These are phyloP conservation scores for Teinopalpus imperialis DNA, from an alignment of 2,888 invertebrate species.

Conservation along the genomic window DNA sequence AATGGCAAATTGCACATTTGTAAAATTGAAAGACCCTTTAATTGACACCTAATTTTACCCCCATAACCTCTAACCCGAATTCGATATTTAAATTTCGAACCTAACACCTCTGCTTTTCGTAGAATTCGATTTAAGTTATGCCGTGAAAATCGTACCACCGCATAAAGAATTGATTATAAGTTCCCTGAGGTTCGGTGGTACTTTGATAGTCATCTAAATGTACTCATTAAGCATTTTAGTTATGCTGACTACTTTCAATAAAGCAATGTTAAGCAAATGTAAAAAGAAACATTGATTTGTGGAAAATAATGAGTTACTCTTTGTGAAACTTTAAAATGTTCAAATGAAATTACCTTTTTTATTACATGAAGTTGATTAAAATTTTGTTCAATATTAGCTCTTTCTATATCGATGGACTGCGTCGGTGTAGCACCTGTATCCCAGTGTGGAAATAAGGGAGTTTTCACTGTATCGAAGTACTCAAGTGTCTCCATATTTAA, in stretches of 20 bases:
- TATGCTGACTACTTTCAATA: no score
- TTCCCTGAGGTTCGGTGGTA: no score
- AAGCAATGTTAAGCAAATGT: not conserved
- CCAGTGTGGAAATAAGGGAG: not conserved
- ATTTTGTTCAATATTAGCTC: not conserved
- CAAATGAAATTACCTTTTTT: not conserved
- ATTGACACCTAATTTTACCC: not conserved
- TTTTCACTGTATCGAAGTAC: not conserved
- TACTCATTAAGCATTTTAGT: no score
- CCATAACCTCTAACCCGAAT: no score
- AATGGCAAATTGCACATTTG: not conserved
- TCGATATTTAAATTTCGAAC: no score
- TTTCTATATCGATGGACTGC: not conserved
- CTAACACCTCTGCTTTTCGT: no score
- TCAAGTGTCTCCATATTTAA: not conserved
- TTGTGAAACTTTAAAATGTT: not conserved
- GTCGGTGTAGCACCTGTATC: not conserved
- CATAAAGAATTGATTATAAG: no score
- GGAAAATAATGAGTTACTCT: no score
- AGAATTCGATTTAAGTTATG: no score
- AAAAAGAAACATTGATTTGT: no score
- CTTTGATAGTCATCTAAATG: no score
- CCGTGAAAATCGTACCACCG: no score
- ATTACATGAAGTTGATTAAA: slow-evolving; percentile 3
- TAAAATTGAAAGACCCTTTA: not conserved